Base-by-base conservation (phyloP, 2,113 vertebrate species). In the Oreocharis arfaki region DNA sequence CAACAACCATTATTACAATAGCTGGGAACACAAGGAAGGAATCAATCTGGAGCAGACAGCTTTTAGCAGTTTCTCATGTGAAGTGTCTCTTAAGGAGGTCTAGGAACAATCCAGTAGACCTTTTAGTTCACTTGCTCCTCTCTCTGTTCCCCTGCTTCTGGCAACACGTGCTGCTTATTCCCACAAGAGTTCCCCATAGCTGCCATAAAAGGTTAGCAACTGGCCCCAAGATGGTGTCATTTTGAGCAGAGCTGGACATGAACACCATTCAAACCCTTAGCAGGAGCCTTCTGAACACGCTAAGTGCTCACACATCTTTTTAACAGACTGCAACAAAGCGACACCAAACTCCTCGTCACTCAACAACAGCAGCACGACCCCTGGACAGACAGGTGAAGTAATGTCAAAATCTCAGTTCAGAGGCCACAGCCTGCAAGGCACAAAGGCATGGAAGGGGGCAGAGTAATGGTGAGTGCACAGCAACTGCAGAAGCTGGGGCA, bases 161-260 rank as follows among this genome's bases (percentile, higher is more conserved):
- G 8, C 16, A 70, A 41, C n/a, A 61, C 0, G 0, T 10, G 20
- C 16, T 28, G 22, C 37, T 65, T 57, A 39, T 14, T 42, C 47
- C 37, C 55, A 49, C 59, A 56, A 6, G 22, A 65, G 22, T 1
- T 69, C 49, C 37, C 63, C 64, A 23, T 0, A 18, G 10, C 16
- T 30, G 20, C 79, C 41, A 52, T 2, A 8, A 3, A 27, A 68
- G 16, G 41, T 56, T 1, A 53, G 37, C 42, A 56, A 2, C 57
- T 39, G 26, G 47, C 24, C 56, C 20, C 0, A 9, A 26, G 57
- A 28, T 60, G 37, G 55, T 7, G 35, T 20, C 13, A 16, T 60
- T 84, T 42, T 33, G 47, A 44, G 23, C 35, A 24, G 16, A 53
- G 44, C 1, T 60, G 39, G 74, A 84, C 23, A 18, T 0, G 3